Evolutionary conservation across 2,113 vertebrate genomes (phyloP).

Genomic region (Actenoides hombroni): DNA sequence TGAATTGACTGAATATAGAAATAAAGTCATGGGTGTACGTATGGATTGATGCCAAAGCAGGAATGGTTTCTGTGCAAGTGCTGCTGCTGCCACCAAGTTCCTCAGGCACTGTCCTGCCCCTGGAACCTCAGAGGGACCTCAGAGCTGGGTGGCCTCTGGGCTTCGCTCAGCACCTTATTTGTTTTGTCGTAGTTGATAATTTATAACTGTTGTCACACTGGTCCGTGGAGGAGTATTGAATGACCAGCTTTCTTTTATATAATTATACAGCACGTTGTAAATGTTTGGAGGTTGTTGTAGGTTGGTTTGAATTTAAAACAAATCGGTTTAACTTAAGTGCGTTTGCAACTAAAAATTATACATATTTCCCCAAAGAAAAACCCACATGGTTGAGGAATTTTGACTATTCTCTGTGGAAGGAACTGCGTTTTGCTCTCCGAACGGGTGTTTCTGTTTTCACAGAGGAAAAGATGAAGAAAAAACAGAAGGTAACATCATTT

Average conservation of each 20-base stretch:
- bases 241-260: background rate
- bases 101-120: fast-evolving
- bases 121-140: background rate
- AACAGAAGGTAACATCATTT: background rate
- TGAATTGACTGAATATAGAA: background rate
- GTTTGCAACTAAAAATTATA: background rate
- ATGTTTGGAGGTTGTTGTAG: background rate
- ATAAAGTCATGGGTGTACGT: fast-evolving
- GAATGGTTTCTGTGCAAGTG: background rate
- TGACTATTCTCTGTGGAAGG: background rate
- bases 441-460: background rate
- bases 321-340: background rate
- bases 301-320: background rate
- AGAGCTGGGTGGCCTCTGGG: background rate
- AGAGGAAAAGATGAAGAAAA: background rate
- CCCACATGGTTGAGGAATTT: background rate
- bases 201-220: background rate
- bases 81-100: fast-evolving
- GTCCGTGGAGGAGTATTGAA: background rate
- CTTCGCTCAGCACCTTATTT: background rate
- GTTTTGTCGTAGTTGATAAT: background rate
- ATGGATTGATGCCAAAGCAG: background rate
- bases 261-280: background rate
- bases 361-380: background rate
- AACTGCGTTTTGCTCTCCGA: background rate